Evolutionary conservation across 2,797 vertebrate species (phyloP).

Genomic region (Brotula barbata): DNA sequence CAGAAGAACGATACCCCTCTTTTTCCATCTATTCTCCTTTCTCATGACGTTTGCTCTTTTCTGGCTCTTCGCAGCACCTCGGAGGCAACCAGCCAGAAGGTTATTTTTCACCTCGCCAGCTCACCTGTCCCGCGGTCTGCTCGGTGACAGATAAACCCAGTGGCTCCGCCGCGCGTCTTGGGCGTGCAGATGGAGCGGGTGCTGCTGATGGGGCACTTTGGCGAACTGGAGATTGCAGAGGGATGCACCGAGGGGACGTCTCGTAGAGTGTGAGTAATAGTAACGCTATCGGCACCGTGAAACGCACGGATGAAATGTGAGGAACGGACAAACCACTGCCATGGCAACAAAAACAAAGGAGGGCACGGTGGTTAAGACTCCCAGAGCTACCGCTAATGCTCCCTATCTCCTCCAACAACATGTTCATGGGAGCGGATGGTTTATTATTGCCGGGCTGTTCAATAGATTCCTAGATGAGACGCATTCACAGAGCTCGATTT

Average conservation of each 20-base stretch:
- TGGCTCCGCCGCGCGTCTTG: constrained; percentile 33
- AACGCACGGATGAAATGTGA: constrained; percentile 48
- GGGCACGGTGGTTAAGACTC: constrained; percentile 48
- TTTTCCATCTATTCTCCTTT: constrained; percentile 25
- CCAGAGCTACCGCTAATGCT: constrained; percentile 47
- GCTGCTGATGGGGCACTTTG: constrained; percentile 62
- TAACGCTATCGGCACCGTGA: constrained; percentile 53
- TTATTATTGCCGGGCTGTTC: constrained; percentile 50
- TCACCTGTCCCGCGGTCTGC: constrained; percentile 55
- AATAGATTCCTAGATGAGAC: constrained; percentile 42
- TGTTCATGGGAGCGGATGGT: constrained; percentile 49
- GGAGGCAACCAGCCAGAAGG: constrained; percentile 45
- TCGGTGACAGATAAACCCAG: constrained; percentile 56
- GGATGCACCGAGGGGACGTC: constrained; percentile 17
- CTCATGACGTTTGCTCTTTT: constrained; percentile 20
- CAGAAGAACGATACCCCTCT: constrained; percentile 23
- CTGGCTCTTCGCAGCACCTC: constrained; percentile 17
- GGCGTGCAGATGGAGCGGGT: constrained; percentile 62
- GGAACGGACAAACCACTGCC: constrained; percentile 53
- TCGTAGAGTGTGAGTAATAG: constrained; percentile 47
- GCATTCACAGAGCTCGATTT: constrained; percentile 19
- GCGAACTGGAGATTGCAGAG: constrained; percentile 41
- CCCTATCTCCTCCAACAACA: constrained; percentile 60
- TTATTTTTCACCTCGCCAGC: constrained; percentile 61
- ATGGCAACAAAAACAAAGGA: constrained; percentile 70